Conservation (phyloP, 2,113 vertebrate species). For the Gulo gulo region DNA sequence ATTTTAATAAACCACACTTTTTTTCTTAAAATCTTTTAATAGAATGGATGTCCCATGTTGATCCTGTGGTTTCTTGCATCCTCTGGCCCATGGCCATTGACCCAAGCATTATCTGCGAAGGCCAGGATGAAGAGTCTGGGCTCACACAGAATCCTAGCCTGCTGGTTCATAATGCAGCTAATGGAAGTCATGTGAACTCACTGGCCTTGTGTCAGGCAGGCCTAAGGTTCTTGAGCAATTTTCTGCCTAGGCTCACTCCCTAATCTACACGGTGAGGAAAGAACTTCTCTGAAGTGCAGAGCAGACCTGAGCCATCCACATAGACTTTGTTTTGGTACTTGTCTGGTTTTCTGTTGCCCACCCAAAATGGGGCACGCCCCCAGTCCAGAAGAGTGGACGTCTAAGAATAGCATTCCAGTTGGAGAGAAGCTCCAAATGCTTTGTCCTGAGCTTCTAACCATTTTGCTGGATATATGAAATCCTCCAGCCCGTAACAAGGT, state of each 20-base stretch:
- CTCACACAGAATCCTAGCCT: neutral
- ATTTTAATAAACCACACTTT: neutral
- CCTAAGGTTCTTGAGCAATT: neutral
- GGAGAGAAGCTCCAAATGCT: neutral
- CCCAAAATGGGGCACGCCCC: neutral
- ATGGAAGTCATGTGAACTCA: neutral
- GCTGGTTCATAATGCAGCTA: accelerated
- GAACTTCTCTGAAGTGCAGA: neutral
- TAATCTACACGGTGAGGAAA: neutral
- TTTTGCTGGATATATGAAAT: neutral
- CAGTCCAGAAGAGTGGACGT: neutral
- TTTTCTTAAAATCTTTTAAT: neutral
- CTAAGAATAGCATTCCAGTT: neutral
- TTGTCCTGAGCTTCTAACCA: neutral
- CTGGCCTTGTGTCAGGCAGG: too few relatives aligned
- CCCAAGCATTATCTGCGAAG: neutral
- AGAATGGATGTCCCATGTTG: neutral
- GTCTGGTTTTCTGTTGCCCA: neutral
- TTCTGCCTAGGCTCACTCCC: neutral
- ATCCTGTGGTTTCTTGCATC: neutral
- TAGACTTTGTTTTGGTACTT: neutral
- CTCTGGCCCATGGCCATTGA: neutral
- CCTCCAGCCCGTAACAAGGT: neutral
- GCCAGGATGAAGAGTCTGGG: neutral
- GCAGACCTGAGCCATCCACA: neutral